Evolutionary conservation across 2,113 vertebrate genomes (phyloP), one percentile per base, ranked within the genome.

Genomic region (Elanus axillaris): DNA sequence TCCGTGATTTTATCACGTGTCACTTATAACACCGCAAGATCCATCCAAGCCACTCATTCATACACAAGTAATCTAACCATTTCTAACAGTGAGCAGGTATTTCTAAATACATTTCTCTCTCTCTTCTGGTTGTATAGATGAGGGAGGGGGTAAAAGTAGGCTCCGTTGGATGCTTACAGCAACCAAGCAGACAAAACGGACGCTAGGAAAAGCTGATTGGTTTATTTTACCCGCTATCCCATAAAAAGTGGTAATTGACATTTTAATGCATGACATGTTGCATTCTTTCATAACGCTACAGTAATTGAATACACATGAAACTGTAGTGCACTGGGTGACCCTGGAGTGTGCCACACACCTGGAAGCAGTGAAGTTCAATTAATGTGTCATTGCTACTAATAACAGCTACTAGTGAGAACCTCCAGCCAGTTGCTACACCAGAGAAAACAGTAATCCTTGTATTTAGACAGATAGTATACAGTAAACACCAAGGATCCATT

Each of bases 331-430:
- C 90, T 1, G 92, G 83, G 89, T 95, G 98, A 98, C 98, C 98
- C 93, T 10, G 97, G 97, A 98, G 97, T 98, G 97, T 98, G 97
- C 97, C 98, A 98, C 98, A 98, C 98, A 98, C 98, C 98, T 98
- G 98, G 98, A 98, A 98, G 87, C 88, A 98, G 93, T 98, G 98
- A 98, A 96, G 95, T 94, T 97, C 97, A 98, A 98, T 98, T 98
- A 98, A 98, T 94, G 88, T 98, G 98, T 98, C 98, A 98, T 96
- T 93, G 95, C 97, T 96, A 96, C 98, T 97, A 97, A 97, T 86
- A 90, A 87, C 83, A 48, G 96, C 98, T 98, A 98, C 97, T 85
- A 52, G 94, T 97, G 97, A 98, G 97, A 98, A 84, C 96, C 96
- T 96, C 97, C 98, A 98, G 97, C 74, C 93, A 80, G 92, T 92